Evolutionary conservation across 2,888 invertebrate species (phyloP).

Genomic region (Sesamia inferens): DNA sequence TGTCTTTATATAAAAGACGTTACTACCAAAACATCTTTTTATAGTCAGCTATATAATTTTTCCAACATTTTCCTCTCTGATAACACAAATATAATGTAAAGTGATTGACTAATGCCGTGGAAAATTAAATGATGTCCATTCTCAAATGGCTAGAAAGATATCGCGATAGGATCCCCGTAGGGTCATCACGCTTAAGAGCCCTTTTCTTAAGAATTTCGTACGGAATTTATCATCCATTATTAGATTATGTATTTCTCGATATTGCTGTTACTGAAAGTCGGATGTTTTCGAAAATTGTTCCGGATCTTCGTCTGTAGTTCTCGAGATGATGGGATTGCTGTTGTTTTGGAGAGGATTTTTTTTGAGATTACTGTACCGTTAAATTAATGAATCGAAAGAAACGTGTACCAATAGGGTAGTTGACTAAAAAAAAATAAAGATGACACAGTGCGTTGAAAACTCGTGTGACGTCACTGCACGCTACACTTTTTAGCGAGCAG

Average conservation of each 20-base stretch:
- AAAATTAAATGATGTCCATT: constrained; percentile 72
- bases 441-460: too few relatives aligned
- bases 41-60: constrained; percentile 53
- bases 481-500: too few relatives aligned
- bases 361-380: background rate
- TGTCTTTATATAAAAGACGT: background rate
- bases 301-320: constrained; percentile 23
- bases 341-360: constrained; percentile 1
- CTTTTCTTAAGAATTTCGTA: constrained; percentile 52
- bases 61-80: constrained; percentile 52
- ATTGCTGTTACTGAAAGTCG: constrained; percentile 46
- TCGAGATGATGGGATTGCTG: constrained; percentile 30
- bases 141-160: constrained; percentile 68
- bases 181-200: constrained; percentile 61
- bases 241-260: constrained; percentile 58
- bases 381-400: background rate
- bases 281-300: constrained; percentile 33
- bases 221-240: constrained; percentile 63
- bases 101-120: constrained; percentile 69
- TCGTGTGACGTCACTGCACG: too few relatives aligned
- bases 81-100: constrained; percentile 64
- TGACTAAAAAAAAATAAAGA: too few relatives aligned
- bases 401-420: too few relatives aligned
- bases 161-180: constrained; percentile 56
- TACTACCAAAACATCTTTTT: constrained; percentile 35